Conservation (phyloP, 2,113 vertebrate genomes). For the Gymnogyps californianus region DNA sequence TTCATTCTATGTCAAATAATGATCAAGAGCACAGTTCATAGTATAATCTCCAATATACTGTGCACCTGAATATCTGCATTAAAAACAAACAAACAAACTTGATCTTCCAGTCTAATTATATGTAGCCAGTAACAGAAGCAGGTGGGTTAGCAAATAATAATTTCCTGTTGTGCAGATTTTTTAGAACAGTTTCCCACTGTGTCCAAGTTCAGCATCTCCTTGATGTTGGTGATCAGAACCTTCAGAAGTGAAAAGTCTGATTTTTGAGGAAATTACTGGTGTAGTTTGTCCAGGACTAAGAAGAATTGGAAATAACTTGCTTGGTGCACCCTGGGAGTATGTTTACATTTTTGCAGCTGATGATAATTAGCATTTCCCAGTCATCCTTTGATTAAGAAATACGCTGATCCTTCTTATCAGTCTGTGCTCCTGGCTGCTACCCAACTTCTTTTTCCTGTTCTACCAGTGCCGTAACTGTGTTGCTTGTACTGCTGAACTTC, state of each 20-base stretch:
- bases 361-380: not conserved
- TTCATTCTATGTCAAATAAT: not conserved
- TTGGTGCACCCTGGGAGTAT: not conserved
- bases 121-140: not conserved
- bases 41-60: not conserved
- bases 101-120: not conserved
- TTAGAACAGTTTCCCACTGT: not conserved
- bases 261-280: not conserved
- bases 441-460: not conserved
- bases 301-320: not conserved
- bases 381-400: not conserved
- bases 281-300: not conserved
- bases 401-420: not conserved
- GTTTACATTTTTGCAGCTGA: not conserved
- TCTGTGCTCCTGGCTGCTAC: not conserved
- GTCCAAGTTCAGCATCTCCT: not conserved
- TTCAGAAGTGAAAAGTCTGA: not conserved
- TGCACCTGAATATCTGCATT: not conserved
- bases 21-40: not conserved
- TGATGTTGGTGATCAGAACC: not conserved
- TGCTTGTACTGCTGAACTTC: not conserved
- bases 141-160: not conserved
- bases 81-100: not conserved
- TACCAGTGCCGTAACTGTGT: not conserved
- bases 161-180: not conserved